Base-by-base conservation (phyloP, 1,140 invertebrate genomes). In the Drosophila grimshawi region DNA sequence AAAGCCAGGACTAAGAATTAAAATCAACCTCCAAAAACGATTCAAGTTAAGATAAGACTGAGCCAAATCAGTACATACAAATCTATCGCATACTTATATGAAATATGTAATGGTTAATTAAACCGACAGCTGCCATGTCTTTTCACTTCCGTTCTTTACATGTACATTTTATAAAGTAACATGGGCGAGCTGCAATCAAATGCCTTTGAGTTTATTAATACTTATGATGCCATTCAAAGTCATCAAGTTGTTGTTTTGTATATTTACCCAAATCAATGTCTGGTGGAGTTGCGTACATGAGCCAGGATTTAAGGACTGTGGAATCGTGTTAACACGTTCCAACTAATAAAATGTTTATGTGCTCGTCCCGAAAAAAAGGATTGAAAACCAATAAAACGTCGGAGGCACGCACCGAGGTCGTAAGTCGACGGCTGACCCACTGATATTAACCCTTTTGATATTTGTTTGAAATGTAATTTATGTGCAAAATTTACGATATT, bases 331-430 rank as follows among this genome's bases (percentile, higher is more conserved):
- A 88, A 88, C 80, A 88, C 77, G 69, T 80, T 67, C 63, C 85
- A 89, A 78, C 80, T 89, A 89, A 80, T 88, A 88, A 88, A 88
- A 88, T 89, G 74, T 80, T 88, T 76, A 88, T 89, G 67, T 78
- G 64, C 45, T 52, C 19, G 72, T 30, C 53, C 56, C 74, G 55
- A 29, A 57, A 59, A 75, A 86, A 86, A 63, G 81, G 81, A 71
- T 81, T 86, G 70, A 72, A 86, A 81, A 76, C 29, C 75, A 76
- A 86, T 86, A 86, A 86, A 81, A 73, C 52, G 37, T 46, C 32
- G 11, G 33, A 68, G 52, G 53, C 75, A 81, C 70, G 82, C 70
- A 76, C 59, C 51, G 32, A 39, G 37, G 56, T 46, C 77, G 45
- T 69, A 61, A 70, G 52, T 61, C 57, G 43, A 35, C 41, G 60